These are phyloP conservation scores for Lasioglossum malachurum DNA, from an alignment of 2,888 invertebrate species.

Conservation along the genomic window DNA sequence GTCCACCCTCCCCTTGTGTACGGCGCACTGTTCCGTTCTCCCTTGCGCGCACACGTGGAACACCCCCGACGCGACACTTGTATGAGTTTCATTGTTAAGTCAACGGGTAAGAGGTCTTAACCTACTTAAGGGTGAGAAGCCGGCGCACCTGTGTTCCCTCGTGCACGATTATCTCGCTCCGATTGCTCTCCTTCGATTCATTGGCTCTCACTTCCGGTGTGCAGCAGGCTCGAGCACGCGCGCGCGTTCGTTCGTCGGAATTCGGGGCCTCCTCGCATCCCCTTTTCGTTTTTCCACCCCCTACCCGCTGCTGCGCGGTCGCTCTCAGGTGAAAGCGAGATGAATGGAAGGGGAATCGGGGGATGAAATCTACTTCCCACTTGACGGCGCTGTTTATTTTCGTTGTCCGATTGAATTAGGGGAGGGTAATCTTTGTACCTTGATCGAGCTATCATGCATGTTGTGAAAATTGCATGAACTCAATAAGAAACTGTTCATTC, in stretches of 20 bases:
- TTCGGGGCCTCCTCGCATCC: neutral
- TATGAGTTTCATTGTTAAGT: slow-evolving; percentile 9
- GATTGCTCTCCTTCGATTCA: slow-evolving; percentile 8
- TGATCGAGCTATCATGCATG: neutral
- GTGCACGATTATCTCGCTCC: neutral
- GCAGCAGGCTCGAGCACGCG: neutral
- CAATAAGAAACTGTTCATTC: no score
- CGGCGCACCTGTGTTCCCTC: slow-evolving; percentile 5
- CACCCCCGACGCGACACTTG: neutral
- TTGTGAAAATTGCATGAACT: no score
- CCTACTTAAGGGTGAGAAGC: slow-evolving; percentile 8
- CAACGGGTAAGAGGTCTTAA: slow-evolving; percentile 17
- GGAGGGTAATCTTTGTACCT: neutral
- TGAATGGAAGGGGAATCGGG: neutral
- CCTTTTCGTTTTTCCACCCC: neutral
- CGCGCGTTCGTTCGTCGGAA: neutral
- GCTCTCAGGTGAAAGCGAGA: neutral
- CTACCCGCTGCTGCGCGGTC: neutral
- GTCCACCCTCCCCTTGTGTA: neutral
- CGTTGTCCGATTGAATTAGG: neutral
- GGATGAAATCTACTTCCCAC: neutral
- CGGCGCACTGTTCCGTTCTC: neutral
- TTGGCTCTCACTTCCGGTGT: neutral
- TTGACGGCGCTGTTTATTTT: neutral
- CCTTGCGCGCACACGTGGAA: slow-evolving; percentile 6